These are phyloP conservation scores for Epinotia bilunana DNA, from an alignment of 2,888 invertebrate genomes.

Conservation along the genomic window DNA sequence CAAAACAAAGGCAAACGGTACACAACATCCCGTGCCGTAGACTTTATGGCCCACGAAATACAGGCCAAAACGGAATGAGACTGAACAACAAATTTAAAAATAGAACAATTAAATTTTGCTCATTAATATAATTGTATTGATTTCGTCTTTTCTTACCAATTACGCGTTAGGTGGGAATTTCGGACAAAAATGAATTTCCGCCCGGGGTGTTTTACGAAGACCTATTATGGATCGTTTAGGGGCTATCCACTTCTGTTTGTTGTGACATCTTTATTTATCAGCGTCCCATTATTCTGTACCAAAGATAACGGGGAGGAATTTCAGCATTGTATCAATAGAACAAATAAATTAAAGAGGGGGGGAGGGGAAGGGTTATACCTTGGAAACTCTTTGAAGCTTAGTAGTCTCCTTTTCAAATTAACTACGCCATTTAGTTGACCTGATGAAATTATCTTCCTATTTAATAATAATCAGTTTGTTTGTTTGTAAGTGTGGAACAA, in stretches of 20 bases:
- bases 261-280: conserved; percentile 31
- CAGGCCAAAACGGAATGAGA: background rate
- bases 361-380: too few species aligned
- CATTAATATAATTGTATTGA: conserved; percentile 36
- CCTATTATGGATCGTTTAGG: conserved; percentile 15
- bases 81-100: conserved; percentile 18
- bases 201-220: conserved; percentile 6
- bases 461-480: too few species aligned
- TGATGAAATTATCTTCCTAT: background rate
- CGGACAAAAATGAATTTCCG: conserved; percentile 22
- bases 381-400: background rate
- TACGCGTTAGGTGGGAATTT: conserved; percentile 13
- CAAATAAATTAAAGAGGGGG: conserved; percentile 12
- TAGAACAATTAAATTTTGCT: conserved; percentile 10
- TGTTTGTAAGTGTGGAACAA: too few species aligned
- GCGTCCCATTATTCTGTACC: conserved; percentile 18
- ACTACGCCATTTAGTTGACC: background rate
- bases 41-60: conserved; percentile 24
- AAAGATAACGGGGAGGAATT: conserved; percentile 24
- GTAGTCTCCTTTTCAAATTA: conserved; percentile 1
- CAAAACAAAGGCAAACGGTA: conserved; percentile 27
- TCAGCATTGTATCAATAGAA: conserved; percentile 11
- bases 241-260: conserved; percentile 23
- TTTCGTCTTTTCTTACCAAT: conserved; percentile 35
- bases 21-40: background rate